Percentiles rank a stretch among this genome's conserved stretches.
phyloP scores from a whole-genome alignment of 2,888 invertebrate genomes.

The Apeira syringaria region DNA sequence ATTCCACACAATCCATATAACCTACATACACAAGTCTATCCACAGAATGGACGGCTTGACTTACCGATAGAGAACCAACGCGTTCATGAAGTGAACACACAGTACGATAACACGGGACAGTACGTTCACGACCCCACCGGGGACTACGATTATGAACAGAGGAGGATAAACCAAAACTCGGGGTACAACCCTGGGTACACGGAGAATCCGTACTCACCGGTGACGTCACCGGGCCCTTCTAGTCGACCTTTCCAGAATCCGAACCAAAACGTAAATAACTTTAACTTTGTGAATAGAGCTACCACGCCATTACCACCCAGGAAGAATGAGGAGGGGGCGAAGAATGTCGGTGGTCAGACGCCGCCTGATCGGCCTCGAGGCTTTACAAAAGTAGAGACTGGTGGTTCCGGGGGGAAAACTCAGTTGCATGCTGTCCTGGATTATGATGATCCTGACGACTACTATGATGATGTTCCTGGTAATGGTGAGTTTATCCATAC shows the following conservation, averaged over 20 bases:
- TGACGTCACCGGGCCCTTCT: slow-evolving; percentile 61
- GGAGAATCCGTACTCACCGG: slow-evolving; percentile 62
- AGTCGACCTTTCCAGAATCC: slow-evolving; percentile 70
- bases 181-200: slow-evolving; percentile 65
- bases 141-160: slow-evolving; percentile 76
- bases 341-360: slow-evolving; percentile 48
- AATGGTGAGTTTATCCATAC: slow-evolving; percentile 50
- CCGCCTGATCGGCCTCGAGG: slow-evolving; percentile 84
- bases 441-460: slow-evolving; percentile 83
- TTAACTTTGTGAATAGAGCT: slow-evolving; percentile 54
- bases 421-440: slow-evolving; percentile 89
- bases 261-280: slow-evolving; percentile 67
- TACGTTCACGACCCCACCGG: slow-evolving; percentile 74
- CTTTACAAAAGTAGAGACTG: slow-evolving; percentile 85
- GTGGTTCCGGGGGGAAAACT: slow-evolving; percentile 83
- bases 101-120: slow-evolving; percentile 69
- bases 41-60: slow-evolving; percentile 67
- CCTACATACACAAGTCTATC: slow-evolving; percentile 68
- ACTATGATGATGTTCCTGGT: slow-evolving; percentile 85
- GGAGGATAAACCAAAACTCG: slow-evolving; percentile 53
- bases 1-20: slow-evolving; percentile 68
- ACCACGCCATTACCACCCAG: slow-evolving; percentile 49
- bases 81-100: slow-evolving; percentile 62
- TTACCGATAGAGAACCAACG: slow-evolving; percentile 68
- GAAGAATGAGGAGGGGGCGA: slow-evolving; percentile 53